These are phyloP conservation scores for Ligdia adustata DNA, from an alignment of 2,888 invertebrate genomes.

Conservation along the genomic window DNA sequence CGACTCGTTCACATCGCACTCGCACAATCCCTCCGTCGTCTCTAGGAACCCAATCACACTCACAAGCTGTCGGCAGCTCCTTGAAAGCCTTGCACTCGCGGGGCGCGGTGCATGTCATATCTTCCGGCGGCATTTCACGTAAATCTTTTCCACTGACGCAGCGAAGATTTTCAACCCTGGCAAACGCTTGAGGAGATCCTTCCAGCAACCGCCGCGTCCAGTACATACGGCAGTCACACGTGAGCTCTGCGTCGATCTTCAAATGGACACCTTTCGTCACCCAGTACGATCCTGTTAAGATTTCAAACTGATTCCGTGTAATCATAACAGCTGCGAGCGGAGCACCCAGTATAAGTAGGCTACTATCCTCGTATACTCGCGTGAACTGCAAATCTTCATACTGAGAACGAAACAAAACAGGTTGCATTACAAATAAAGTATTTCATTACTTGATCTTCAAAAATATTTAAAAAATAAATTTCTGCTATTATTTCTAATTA, in stretches of 20 bases:
- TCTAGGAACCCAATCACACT: too few relatives aligned
- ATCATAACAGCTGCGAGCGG: conserved; percentile 12
- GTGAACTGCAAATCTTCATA: conserved; percentile 19
- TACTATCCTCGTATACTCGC: conserved; percentile 4
- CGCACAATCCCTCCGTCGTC: conserved; percentile 30
- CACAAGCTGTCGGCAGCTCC: too few relatives aligned
- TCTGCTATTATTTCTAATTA: too few relatives aligned
- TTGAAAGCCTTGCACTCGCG: too few relatives aligned
- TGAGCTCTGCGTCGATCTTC: background rate
- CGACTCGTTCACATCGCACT: conserved; percentile 18
- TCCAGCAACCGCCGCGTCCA: conserved; percentile 19
- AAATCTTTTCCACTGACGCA: too few relatives aligned
- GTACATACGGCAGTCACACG: conserved; percentile 35
- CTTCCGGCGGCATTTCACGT: conserved; percentile 30
- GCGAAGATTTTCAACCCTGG: conserved; percentile 28
- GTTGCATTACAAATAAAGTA: too few relatives aligned
- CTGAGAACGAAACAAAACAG: conserved; percentile 15
- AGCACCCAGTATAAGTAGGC: background rate
- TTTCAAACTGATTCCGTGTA: too few relatives aligned
- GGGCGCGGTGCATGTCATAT: conserved; percentile 31
- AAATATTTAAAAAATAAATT: too few relatives aligned
- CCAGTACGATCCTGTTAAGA: too few relatives aligned
- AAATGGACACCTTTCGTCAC: background rate
- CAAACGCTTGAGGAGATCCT: background rate
- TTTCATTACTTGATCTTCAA: too few relatives aligned